These are phyloP conservation scores for Microcebus griseorufus DNA, from an alignment of 2,113 vertebrate species.

Conservation along the genomic window DNA sequence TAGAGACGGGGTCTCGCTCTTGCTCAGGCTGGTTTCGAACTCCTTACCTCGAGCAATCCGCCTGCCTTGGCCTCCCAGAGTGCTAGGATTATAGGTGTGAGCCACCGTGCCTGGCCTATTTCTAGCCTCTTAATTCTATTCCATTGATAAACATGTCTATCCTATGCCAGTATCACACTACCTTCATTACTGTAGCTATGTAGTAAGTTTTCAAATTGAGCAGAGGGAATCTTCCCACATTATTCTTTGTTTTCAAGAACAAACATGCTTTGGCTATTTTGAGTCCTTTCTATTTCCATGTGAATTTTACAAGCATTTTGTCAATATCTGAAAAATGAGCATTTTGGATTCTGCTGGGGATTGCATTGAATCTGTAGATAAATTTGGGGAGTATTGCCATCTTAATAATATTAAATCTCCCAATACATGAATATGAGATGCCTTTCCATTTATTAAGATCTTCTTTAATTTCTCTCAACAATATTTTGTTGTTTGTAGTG, in stretches of 20 bases:
- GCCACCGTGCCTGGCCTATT: not conserved
- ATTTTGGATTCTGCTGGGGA: not conserved
- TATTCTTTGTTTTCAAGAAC: not conserved
- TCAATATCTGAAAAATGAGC: not conserved
- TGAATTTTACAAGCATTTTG: not conserved
- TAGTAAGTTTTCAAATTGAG: not conserved
- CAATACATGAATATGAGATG: not conserved
- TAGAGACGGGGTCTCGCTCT: too few relatives aligned
- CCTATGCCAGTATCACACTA: not conserved
- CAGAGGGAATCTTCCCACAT: not conserved
- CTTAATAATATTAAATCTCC: not conserved
- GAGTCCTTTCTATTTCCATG: not conserved
- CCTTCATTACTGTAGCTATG: not conserved
- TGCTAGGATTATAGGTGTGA: too few relatives aligned
- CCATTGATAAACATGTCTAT: not conserved
- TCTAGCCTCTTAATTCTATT: not conserved
- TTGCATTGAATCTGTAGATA: not conserved
- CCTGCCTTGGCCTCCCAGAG: too few relatives aligned
- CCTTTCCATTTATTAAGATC: constrained; percentile 8
- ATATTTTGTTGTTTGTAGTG: not conserved
- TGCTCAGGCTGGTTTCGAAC: too few relatives aligned
- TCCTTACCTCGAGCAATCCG: too few relatives aligned
- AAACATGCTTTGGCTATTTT: not conserved
- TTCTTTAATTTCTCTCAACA: not conserved
- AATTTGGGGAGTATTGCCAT: not conserved